A percentile compares a stretch with the other conserved stretches of the same genome.
Evolutionary conservation across 2,888 invertebrate genomes (phyloP).

Genomic region (Ethmia dodecea): DNA sequence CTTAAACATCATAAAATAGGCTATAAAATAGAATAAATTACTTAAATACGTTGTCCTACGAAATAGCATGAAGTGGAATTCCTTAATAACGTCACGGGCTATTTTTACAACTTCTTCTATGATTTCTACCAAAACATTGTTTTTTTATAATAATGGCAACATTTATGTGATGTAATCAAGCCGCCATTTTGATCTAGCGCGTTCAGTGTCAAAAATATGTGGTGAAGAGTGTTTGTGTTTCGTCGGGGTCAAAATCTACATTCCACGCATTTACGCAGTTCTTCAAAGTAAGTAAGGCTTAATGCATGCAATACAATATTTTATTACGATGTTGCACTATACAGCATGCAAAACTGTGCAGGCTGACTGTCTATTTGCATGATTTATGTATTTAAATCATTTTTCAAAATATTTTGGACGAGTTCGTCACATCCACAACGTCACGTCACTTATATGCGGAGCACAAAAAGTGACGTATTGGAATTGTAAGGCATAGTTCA

Average conservation of each 20-base stretch:
- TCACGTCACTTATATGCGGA: background rate
- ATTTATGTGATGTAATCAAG: background rate
- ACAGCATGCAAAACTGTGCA: background rate
- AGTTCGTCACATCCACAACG: background rate
- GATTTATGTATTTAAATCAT: background rate
- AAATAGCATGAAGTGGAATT: background rate
- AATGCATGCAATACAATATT: conserved; percentile 3
- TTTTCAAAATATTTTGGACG: background rate
- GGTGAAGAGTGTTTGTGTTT: background rate
- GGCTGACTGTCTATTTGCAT: background rate
- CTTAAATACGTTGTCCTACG: background rate
- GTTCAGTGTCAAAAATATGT: background rate
- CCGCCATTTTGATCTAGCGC: background rate
- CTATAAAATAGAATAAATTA: background rate
- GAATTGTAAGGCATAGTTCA: background rate
- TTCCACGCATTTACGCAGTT: background rate
- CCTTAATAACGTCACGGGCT: background rate
- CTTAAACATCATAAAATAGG: background rate
- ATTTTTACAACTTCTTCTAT: background rate
- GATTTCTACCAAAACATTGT: background rate
- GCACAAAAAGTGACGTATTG: background rate
- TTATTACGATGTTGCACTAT: background rate
- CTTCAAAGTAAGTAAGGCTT: background rate
- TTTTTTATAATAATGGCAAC: background rate
- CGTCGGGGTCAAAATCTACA: background rate